Evolutionary conservation across 1,140 invertebrate species (phyloP).

Genomic region (Littorina saxatilis): DNA sequence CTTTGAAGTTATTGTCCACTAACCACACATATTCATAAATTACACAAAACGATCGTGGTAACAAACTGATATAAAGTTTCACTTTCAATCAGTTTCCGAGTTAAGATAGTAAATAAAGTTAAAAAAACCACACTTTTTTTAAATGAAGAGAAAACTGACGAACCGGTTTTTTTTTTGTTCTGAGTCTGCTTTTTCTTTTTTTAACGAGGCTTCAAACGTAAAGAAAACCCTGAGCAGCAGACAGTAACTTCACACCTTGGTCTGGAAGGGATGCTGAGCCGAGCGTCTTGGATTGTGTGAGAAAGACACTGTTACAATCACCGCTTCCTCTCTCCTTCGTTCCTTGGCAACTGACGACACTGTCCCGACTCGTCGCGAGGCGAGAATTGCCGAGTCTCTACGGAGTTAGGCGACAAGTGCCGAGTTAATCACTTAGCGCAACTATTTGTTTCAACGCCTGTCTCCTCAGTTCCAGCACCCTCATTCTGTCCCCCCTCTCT

Average conservation of each 20-base stretch:
- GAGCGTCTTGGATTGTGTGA: constrained; percentile 14
- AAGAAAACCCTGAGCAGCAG: neutral
- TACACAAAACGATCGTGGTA: too few species aligned
- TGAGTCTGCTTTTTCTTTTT: too few species aligned
- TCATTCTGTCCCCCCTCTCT: neutral
- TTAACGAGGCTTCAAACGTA: too few species aligned
- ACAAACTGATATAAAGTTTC: too few species aligned
- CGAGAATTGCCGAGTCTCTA: constrained; percentile 38
- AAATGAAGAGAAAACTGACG: too few species aligned
- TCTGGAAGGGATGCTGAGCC: neutral
- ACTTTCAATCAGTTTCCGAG: too few species aligned
- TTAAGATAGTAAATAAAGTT: too few species aligned
- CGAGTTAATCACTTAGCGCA: constrained; percentile 39
- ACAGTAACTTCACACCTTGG: constrained; percentile 5
- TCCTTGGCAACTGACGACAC: constrained; percentile 19
- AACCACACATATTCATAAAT: too few species aligned
- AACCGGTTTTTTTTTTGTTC: too few species aligned
- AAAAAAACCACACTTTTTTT: too few species aligned
- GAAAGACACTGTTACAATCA: constrained; percentile 13
- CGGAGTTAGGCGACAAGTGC: constrained; percentile 40
- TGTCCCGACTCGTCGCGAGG: constrained; percentile 12
- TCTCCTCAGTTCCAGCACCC: neutral
- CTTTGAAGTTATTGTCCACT: too few species aligned
- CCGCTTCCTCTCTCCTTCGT: constrained; percentile 1
- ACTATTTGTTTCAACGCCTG: constrained; percentile 39